Conservation (phyloP, 2,888 invertebrate genomes). For the Dryomyza anilis region DNA sequence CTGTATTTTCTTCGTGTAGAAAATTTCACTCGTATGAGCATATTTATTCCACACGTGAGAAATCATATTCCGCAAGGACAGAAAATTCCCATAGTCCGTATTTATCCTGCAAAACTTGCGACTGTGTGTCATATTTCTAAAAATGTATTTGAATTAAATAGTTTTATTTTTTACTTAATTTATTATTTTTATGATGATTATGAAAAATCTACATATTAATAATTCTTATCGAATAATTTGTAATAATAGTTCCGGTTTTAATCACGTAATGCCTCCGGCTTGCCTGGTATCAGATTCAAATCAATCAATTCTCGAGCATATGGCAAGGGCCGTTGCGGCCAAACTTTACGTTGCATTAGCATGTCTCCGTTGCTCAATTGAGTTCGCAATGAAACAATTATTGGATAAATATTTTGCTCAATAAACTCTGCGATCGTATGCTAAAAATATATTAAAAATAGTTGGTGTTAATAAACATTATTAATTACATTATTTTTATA, state of each 20-base stretch:
- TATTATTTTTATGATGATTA: neutral
- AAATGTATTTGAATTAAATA: neutral
- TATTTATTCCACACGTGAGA: too few species aligned
- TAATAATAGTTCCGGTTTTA: neutral
- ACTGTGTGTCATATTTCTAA: neutral
- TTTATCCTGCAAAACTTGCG: too few species aligned
- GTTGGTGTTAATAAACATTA: too few species aligned
- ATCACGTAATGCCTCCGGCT: neutral
- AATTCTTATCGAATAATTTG: neutral
- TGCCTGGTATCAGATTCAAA: constrained; percentile 41
- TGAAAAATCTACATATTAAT: neutral
- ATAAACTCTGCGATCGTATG: constrained; percentile 68
- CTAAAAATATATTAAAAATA: constrained; percentile 35
- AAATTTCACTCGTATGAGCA: too few species aligned
- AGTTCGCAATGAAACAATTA: constrained; percentile 62
- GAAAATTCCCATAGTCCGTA: too few species aligned
- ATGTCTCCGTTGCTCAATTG: constrained; percentile 64
- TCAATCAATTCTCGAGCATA: constrained; percentile 46
- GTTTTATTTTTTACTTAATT: neutral
- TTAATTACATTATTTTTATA: too few species aligned
- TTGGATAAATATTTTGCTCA: constrained; percentile 70
- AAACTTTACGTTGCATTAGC: constrained; percentile 64
- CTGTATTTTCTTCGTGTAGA: too few species aligned
- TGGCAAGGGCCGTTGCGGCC: constrained; percentile 69
- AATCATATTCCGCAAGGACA: too few species aligned